Evolutionary conservation across 2,797 vertebrate species (phyloP).

Genomic region (Gouania willdenowi): DNA sequence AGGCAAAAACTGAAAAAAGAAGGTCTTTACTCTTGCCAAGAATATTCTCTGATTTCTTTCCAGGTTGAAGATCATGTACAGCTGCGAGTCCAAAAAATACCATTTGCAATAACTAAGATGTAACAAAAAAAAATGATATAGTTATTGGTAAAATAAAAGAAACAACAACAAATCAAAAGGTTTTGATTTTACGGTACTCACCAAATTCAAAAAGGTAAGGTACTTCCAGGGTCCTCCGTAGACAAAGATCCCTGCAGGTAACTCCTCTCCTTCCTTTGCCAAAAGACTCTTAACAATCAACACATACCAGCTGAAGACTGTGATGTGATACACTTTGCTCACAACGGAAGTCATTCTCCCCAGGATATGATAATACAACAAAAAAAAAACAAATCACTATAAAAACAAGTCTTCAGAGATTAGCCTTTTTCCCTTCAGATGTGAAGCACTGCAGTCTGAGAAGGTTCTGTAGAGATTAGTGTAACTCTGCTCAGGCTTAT

Average conservation of each 20-base stretch:
- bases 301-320: slow-evolving; percentile 80
- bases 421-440: slow-evolving; percentile 2
- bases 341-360: slow-evolving; percentile 63
- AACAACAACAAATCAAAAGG: too few species aligned
- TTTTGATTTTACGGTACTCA: slow-evolving; percentile 73
- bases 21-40: slow-evolving; percentile 78
- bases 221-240: slow-evolving; percentile 89
- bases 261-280: slow-evolving; percentile 42
- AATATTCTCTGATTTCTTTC: slow-evolving; percentile 5
- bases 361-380: background rate
- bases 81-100: slow-evolving; percentile 82
- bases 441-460: background rate
- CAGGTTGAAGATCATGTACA: slow-evolving; percentile 76
- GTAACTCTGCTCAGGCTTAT: slow-evolving; percentile 35
- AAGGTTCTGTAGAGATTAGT: slow-evolving; percentile 57
- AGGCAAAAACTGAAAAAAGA: slow-evolving; percentile 84
- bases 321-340: slow-evolving; percentile 70
- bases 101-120: slow-evolving; percentile 86
- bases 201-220: slow-evolving; percentile 89
- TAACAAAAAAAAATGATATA: background rate
- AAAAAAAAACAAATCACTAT: slow-evolving; percentile 1
- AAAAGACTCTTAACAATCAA: slow-evolving; percentile 58
- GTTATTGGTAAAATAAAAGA: too few species aligned
- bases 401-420: background rate
- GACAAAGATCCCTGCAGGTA: slow-evolving; percentile 70